A percentile compares a stretch with the other conserved stretches of the same genome.
Evolutionary conservation across 2,113 vertebrate species (phyloP).

Genomic region (Eleginops maclovinus): DNA sequence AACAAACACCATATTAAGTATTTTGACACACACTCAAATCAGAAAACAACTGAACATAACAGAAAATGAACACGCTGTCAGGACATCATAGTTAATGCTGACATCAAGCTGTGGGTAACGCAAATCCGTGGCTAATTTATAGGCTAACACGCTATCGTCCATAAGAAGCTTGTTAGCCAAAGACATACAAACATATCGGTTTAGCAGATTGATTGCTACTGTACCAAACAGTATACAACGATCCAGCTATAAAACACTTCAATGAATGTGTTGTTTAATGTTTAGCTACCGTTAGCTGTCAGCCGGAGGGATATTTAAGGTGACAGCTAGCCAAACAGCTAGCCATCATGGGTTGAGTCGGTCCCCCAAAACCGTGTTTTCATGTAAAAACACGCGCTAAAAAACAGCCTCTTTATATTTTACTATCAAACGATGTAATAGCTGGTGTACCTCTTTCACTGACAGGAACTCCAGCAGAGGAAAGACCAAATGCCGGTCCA

Average conservation of each 20-base stretch:
- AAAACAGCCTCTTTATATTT: not conserved
- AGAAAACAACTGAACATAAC: fast-evolving
- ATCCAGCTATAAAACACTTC: fast-evolving
- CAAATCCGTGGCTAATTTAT: not conserved
- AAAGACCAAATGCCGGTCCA: slow-evolving; percentile 95
- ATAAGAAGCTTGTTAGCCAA: not conserved
- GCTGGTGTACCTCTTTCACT: slow-evolving; percentile 89
- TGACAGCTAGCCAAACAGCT: slow-evolving; percentile 14
- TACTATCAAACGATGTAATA: fast-evolving
- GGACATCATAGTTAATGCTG: no score
- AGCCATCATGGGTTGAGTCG: not conserved
- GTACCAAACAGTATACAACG: not conserved
- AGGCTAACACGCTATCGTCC: not conserved
- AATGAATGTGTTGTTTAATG: fast-evolving
- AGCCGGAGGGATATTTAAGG: not conserved
- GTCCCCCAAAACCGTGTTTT: not conserved
- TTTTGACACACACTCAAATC: not conserved
- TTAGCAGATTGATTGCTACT: fast-evolving
- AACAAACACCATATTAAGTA: no score
- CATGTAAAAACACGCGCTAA: not conserved
- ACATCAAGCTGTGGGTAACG: not conserved
- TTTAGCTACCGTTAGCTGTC: not conserved
- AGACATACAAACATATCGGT: not conserved
- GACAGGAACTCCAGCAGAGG: slow-evolving; percentile 95
- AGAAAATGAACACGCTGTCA: not conserved